These are phyloP conservation scores for Drosophila macrospina DNA, from an alignment of 2,888 invertebrate genomes.

Conservation along the genomic window DNA sequence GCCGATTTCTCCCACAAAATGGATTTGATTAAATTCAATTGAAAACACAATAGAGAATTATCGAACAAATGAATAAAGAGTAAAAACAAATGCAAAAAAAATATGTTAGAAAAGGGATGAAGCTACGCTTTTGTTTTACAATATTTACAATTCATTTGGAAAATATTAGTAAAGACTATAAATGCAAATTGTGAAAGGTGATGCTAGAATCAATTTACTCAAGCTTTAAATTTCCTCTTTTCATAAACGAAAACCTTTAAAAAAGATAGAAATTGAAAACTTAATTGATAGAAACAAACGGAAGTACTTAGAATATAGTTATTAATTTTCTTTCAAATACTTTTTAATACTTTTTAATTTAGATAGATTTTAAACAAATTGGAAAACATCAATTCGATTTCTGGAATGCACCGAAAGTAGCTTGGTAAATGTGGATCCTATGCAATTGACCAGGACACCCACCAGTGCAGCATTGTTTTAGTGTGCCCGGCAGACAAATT, in stretches of 20 bases:
- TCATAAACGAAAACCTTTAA: too few relatives aligned
- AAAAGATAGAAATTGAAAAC: too few relatives aligned
- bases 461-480: conserved; percentile 62
- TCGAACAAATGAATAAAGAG: background rate
- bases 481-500: conserved; percentile 71
- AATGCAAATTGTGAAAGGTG: background rate
- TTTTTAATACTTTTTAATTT: too few relatives aligned
- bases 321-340: too few relatives aligned
- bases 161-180: background rate
- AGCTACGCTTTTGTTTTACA: too few relatives aligned
- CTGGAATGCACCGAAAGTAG: conserved; percentile 9
- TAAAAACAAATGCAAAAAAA: background rate
- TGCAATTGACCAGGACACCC: conserved; percentile 24
- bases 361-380: too few relatives aligned
- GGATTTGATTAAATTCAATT: conserved; percentile 25
- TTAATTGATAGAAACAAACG: too few relatives aligned
- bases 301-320: too few relatives aligned
- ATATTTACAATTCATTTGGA: background rate
- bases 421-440: conserved; percentile 13
- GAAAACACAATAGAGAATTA: background rate
- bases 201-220: too few relatives aligned
- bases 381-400: background rate
- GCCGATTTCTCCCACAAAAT: conserved; percentile 36
- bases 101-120: too few relatives aligned
- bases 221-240: too few relatives aligned